Percentiles rank a stretch among this genome's conserved stretches.
Evolutionary conservation across 2,797 vertebrate genomes (phyloP).

Genomic region (Heterohyrax brucei): DNA sequence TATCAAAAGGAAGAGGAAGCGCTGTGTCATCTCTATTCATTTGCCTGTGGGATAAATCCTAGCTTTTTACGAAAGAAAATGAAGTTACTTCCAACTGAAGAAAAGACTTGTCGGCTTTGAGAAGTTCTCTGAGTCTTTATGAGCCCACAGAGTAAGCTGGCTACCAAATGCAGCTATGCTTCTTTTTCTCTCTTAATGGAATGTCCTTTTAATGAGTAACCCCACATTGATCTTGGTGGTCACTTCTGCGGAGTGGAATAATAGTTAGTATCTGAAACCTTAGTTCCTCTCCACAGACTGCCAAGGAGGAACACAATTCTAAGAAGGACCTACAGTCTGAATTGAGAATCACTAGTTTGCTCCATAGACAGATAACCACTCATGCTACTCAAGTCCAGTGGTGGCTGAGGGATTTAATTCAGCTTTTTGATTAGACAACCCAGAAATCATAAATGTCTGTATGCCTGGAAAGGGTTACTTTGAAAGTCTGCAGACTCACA

Average conservation of each 20-base stretch:
- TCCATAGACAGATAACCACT: neutral
- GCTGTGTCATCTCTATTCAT: neutral
- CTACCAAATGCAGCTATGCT: neutral
- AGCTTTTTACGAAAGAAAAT: constrained; percentile 35
- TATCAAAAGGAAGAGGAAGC: neutral
- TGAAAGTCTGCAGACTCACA: neutral
- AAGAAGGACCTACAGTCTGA: neutral
- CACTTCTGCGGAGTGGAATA: constrained; percentile 21
- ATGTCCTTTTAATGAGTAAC: neutral
- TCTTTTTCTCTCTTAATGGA: neutral
- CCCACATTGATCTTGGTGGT: neutral
- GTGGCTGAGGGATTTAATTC: neutral
- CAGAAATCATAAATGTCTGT: neutral
- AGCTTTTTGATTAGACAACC: neutral
- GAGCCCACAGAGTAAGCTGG: neutral
- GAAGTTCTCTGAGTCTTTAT: neutral
- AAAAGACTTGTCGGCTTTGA: neutral
- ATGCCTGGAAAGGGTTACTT: neutral
- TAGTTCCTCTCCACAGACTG: constrained; percentile 12
- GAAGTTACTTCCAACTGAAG: constrained; percentile 8
- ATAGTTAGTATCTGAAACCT: neutral
- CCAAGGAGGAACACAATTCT: constrained; percentile 6
- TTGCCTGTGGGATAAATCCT: neutral
- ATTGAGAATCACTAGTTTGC: neutral
- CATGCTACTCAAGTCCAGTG: neutral